phyloP scores from a whole-genome alignment of 1,140 invertebrate genomes.

The Drosophila chauvacae region DNA sequence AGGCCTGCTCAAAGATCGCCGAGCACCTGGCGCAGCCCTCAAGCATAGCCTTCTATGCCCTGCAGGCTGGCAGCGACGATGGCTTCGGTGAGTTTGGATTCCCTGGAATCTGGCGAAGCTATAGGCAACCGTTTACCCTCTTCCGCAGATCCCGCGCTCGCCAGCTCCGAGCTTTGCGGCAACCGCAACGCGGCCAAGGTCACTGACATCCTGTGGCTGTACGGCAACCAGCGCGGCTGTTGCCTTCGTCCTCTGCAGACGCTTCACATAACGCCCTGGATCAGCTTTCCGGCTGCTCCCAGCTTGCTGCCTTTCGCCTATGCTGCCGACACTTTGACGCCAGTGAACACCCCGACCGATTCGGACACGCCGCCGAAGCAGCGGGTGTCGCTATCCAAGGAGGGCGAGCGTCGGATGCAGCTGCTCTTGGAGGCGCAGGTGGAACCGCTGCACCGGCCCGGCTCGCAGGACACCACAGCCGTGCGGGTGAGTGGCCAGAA shows the following conservation, averaged over 20 bases:
- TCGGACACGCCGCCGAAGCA: conserved; percentile 1
- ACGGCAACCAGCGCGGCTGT: conserved; percentile 85
- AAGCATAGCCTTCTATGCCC: conserved; percentile 79
- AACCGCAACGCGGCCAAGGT: conserved; percentile 86
- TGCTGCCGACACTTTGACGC: conserved; percentile 40
- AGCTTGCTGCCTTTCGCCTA: conserved; percentile 70
- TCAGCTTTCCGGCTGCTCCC: conserved; percentile 71
- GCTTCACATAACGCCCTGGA: conserved; percentile 84
- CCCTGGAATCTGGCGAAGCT: neutral
- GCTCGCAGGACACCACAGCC: conserved; percentile 18
- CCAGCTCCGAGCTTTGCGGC: conserved; percentile 85
- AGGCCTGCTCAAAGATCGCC: conserved; percentile 84
- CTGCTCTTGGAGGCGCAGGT: conserved; percentile 67
- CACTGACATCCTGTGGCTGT: conserved; percentile 86
- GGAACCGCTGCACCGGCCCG: conserved; percentile 22
- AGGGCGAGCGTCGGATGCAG: conserved; percentile 53
- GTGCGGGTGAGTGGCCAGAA: conserved; percentile 58
- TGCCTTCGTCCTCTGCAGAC: conserved; percentile 85
- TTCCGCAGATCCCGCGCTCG: conserved; percentile 67
- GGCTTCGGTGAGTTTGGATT: conserved; percentile 68
- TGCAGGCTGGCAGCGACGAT: conserved; percentile 73
- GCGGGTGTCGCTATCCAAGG: conserved; percentile 42
- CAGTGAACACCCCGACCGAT: conserved; percentile 46
- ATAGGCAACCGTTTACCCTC: neutral
- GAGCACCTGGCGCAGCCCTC: conserved; percentile 85